Conservation (phyloP, 2,113 vertebrate species). For the Natator depressus region DNA sequence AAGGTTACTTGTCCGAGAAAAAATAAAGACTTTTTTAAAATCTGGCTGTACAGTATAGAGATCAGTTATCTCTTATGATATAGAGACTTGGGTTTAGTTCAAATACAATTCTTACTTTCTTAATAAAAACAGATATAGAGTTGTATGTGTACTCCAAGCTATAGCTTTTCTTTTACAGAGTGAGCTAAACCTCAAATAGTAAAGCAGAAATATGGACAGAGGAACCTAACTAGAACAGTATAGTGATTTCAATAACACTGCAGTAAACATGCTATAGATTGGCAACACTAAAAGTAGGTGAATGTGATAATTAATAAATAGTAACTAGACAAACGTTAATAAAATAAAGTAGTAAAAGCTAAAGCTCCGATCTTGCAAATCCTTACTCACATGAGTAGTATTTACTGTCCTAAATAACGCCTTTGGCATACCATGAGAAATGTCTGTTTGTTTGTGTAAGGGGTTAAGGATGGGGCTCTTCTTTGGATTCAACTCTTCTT, state of each 20-base stretch:
- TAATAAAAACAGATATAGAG: constrained; percentile 31
- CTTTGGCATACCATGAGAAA: neutral
- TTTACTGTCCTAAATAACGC: neutral
- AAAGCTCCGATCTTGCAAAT: neutral
- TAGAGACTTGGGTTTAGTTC: neutral
- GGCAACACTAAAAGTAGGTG: neutral
- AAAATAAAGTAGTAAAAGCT: neutral
- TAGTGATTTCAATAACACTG: neutral
- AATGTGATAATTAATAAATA: neutral
- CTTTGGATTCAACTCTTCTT: neutral
- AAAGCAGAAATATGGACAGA: neutral
- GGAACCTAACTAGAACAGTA: neutral
- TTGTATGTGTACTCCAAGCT: neutral
- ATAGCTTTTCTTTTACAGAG: neutral
- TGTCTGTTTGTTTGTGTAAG: neutral
- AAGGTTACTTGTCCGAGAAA: constrained; percentile 54
- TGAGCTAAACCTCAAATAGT: neutral
- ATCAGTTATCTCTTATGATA: constrained; percentile 49
- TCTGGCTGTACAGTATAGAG: constrained; percentile 47
- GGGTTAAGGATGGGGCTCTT: neutral
- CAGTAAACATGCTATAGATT: neutral
- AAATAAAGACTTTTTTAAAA: constrained; percentile 62
- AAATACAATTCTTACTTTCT: constrained; percentile 18
- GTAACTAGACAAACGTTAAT: too few species aligned
- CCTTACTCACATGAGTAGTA: neutral